These are phyloP conservation scores for Dinothrombium tinctorium DNA, from an alignment of 1,140 invertebrate species.

Conservation along the genomic window DNA sequence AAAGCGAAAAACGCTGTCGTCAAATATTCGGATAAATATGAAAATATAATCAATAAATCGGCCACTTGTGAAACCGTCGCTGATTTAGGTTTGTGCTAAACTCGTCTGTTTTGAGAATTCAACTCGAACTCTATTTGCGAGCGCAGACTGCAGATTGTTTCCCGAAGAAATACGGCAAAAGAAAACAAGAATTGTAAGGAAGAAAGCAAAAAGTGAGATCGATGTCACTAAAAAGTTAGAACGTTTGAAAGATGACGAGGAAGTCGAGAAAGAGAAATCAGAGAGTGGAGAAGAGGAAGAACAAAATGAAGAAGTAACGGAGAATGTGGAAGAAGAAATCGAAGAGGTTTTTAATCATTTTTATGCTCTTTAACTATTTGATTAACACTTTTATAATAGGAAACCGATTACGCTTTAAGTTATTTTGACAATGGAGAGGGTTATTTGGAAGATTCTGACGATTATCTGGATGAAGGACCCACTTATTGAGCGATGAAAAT, in stretches of 20 bases:
- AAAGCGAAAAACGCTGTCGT: constrained; percentile 33
- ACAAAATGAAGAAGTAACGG: constrained; percentile 36
- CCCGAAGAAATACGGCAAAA: constrained; percentile 18
- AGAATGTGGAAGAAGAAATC: no score
- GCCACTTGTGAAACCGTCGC: constrained; percentile 16
- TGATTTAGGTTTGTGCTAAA: neutral
- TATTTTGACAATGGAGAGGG: constrained; percentile 69
- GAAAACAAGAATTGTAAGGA: constrained; percentile 17
- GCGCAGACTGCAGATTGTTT: constrained; percentile 11
- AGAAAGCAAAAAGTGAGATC: constrained; percentile 6
- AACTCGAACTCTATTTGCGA: neutral
- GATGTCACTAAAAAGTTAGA: no score
- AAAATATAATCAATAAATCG: constrained; percentile 31
- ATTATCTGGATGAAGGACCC: constrained; percentile 49
- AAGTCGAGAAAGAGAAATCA: no score
- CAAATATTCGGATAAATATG: constrained; percentile 37
- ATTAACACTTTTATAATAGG: constrained; percentile 19
- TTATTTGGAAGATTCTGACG: constrained; percentile 54
- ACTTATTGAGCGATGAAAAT: constrained; percentile 5
- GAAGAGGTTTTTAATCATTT: no score
- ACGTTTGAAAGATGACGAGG: no score
- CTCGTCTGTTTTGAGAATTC: constrained; percentile 1
- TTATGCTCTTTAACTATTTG: neutral
- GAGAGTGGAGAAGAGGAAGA: constrained; percentile 9
- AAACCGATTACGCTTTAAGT: constrained; percentile 50